phyloP scores from a whole-genome alignment of 2,797 vertebrate species.

The Antennarius maculatus region DNA sequence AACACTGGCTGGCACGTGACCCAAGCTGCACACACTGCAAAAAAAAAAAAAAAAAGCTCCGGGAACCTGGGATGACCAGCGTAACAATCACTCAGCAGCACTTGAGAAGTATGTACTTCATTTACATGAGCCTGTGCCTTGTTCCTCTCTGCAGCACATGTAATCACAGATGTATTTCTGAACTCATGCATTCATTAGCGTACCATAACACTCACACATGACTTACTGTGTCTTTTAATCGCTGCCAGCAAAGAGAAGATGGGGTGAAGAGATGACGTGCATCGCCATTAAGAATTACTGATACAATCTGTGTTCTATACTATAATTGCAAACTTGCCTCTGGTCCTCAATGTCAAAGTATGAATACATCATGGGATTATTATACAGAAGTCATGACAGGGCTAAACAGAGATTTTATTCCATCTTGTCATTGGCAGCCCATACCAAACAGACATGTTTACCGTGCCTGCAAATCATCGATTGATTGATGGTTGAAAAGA shows the following conservation, averaged over 20 bases:
- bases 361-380: not conserved
- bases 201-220: not conserved
- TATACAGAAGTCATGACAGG: not conserved
- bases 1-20: slow-evolving; percentile 66
- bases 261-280: not conserved
- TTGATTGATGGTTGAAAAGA: slow-evolving; percentile 30
- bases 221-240: not conserved
- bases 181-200: not conserved
- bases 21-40: slow-evolving; percentile 35
- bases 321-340: not conserved
- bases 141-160: not conserved
- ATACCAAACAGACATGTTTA: slow-evolving; percentile 17
- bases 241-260: not conserved
- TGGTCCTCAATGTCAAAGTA: not conserved
- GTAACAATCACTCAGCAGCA: slow-evolving; percentile 36
- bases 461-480: slow-evolving; percentile 8
- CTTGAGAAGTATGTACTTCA: slow-evolving; percentile 5
- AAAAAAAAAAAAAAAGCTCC: slow-evolving; percentile 19
- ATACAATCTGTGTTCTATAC: not conserved
- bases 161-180: not conserved
- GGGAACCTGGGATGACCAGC: slow-evolving; percentile 51
- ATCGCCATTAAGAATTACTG: not conserved
- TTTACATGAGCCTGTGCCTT: not conserved
- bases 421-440: slow-evolving; percentile 7
- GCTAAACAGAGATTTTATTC: not conserved